Percentiles rank a stretch among this genome's conserved stretches.
Conservation (phyloP, 2,797 vertebrate species). For the Hemitrygon akajei region DNA sequence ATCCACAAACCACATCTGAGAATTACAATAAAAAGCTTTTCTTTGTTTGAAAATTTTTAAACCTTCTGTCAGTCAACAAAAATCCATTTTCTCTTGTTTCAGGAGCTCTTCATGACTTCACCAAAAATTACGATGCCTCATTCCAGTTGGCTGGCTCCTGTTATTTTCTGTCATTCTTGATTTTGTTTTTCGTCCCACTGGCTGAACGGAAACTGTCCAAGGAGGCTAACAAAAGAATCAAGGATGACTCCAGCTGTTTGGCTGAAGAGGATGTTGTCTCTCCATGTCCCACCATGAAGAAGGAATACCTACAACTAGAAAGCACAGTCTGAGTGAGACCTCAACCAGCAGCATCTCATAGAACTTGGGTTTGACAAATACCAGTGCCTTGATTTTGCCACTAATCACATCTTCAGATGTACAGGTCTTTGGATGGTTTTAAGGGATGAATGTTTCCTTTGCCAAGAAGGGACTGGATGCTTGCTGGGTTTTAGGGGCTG, state of each 20-base stretch:
- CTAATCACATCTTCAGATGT: not conserved
- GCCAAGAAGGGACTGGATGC: not conserved
- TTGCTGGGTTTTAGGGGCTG: not conserved
- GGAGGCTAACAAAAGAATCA: not conserved
- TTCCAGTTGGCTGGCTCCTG: constrained; percentile 24
- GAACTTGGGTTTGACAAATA: not conserved
- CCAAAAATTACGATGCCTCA: constrained; percentile 21
- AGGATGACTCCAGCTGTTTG: not conserved
- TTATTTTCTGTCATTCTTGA: not conserved
- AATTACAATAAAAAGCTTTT: not conserved
- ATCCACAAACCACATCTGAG: not conserved
- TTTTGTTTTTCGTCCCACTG: constrained; percentile 9
- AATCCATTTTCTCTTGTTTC: not conserved
- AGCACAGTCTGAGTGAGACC: not conserved
- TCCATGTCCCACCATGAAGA: not conserved
- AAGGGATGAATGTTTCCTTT: not conserved
- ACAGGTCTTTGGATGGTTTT: not conserved
- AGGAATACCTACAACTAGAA: not conserved
- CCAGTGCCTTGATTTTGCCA: not conserved
- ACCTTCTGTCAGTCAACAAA: not conserved
- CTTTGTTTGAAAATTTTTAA: not conserved
- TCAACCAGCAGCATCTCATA: not conserved
- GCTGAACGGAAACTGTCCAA: not conserved
- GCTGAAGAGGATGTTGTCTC: not conserved
- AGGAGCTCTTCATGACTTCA: constrained; percentile 10